A percentile compares a stretch with the other conserved stretches of the same genome.
These are phyloP conservation scores for Lepus americanus DNA, from an alignment of 2,113 vertebrate species.

Conservation along the genomic window DNA sequence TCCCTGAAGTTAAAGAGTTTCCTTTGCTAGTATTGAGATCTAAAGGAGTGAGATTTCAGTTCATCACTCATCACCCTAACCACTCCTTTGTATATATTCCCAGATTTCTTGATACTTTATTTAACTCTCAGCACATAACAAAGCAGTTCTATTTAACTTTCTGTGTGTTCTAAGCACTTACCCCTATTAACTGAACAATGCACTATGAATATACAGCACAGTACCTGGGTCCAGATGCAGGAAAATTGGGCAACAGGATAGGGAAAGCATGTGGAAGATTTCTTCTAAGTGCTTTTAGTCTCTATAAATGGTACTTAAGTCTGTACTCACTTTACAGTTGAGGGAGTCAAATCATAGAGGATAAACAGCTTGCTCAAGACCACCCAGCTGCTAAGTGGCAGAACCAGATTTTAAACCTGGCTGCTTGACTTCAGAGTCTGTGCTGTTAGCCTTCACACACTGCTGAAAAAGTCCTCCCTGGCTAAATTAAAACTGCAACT, in stretches of 20 bases:
- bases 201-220: not conserved
- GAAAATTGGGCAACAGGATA: not conserved
- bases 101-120: not conserved
- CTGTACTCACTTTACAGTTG: not conserved
- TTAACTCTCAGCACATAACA: not conserved
- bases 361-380: not conserved
- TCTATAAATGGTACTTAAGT: not conserved
- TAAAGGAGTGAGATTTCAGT: constrained; percentile 12
- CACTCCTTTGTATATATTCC: not conserved
- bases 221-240: not conserved
- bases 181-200: not conserved
- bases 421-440: not conserved
- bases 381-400: not conserved
- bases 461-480: not conserved
- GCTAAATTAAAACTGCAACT: not conserved
- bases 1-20: constrained; percentile 36
- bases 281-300: not conserved
- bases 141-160: not conserved
- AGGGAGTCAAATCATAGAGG: not conserved
- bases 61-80: not conserved
- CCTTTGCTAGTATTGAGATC: not conserved
- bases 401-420: not conserved
- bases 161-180: not conserved
- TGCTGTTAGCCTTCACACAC: not conserved
- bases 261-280: not conserved